Base-by-base conservation (phyloP, 2,888 invertebrate genomes). In the Andricus quercusramuli region DNA sequence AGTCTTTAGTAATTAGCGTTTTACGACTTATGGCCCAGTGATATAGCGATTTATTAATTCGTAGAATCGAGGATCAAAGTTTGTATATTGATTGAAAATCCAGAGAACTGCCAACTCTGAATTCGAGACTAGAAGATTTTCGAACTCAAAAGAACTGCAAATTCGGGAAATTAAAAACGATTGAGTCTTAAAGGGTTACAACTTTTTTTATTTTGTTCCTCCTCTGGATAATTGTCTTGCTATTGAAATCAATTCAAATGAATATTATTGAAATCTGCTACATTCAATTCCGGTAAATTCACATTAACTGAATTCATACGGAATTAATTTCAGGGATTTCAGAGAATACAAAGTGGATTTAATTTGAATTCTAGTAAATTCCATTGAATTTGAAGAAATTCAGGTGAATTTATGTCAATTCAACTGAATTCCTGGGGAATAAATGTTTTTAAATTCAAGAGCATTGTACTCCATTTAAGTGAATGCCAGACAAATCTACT, bases 1-100 rank as follows among this genome's bases (percentile, higher is more conserved):
- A 90, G 90, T 91, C 90, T 91, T 90, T 87, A 90, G 86, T 91
- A 91, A 91, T 91, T 91, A 91, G 91, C 91, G 90, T 91, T 91
- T 89, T 82, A 85, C 84, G 89, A 88, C 89, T 81, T 89, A 89
- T 90, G 89, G 89, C 89, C 89, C 86, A 86, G 84, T 85, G 86
- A 88, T 82, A 85, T 85, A 84, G 81, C 80, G 70, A 83, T 65
- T 83, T 83, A 74, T 51, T 80, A 77, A 56, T 83, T 80, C 29
- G 9, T 22, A 59, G 22, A n/a, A 59, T 59, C 22, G 64, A 64
- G 13, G 29, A 64, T 64, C 29, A 64, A 64, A 29, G 2, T 64
- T 29, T 25, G 6, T 29, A 59, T 22, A 56, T 11, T 59, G 29
- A 29, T 64, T 64, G 29, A 29, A 64, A 64, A 29, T 64, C 2